Evolutionary conservation across 2,888 invertebrate genomes (phyloP), one percentile per base, ranked within the genome.

Genomic region (Caenorhabditis japonica): DNA sequence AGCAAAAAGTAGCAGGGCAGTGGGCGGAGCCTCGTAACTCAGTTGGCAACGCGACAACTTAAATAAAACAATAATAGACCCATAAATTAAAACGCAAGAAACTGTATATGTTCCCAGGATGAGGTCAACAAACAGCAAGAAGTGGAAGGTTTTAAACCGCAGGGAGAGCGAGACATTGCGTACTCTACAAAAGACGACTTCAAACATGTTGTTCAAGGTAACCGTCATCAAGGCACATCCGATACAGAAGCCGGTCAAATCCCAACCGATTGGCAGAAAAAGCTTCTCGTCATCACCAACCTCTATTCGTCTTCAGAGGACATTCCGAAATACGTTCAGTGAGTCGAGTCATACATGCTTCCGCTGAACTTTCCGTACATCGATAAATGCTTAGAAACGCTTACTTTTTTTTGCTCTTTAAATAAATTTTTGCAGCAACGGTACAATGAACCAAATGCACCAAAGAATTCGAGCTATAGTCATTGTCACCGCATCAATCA

Each of bases 381-480:
- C n/a, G n/a, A n/a, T n/a, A n/a, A n/a, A n/a, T 46, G 25, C 25
- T 3, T 27, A 1, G 2, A 51, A 51, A 15, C 13, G 23, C 23
- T 55, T 33, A n/a, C 15, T 33, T 17, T 56, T 46, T 41, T 1
- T 43, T 30, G 19, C 15, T 36, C 19, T 8, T 15, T 5, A 12
- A 30, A n/a, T 13, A 12, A 39, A 39, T 15, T 7, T 19, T 69
- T 76, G 33, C 69, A 80, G 81, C 25, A 41, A 76, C 52, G 80
- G 80, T 34, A 84, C 84, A 53, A 84, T 84, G 82, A 77, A 83
- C 55, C 73, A 83, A 23, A 84, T 84, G 81, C 83, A 83, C 75
- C 83, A 84, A 56, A 72, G 84, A 13, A 74, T 80, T 69, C 77
- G 84, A 21, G 84, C 81, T 10, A 70, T 84, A 15, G 82, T 79